phyloP scores from a whole-genome alignment of 2,888 invertebrate species.

The Lithophane semibrunnea region DNA sequence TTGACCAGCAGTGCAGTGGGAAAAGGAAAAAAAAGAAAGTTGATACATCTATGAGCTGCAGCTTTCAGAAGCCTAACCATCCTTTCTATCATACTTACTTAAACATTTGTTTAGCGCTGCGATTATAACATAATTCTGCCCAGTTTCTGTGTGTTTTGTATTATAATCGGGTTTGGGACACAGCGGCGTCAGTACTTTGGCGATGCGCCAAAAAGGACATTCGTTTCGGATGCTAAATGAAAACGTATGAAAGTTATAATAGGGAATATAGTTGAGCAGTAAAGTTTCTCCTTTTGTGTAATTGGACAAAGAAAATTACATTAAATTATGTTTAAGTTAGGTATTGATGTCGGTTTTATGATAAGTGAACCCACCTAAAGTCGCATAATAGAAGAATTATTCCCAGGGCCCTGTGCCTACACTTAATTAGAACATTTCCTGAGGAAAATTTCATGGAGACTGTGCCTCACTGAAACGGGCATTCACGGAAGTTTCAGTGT shows the following conservation, averaged over 20 bases:
- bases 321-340: constrained; percentile 40
- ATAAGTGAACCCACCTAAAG: constrained; percentile 4
- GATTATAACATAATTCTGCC: constrained; percentile 62
- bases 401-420: neutral
- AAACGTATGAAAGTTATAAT: constrained; percentile 63
- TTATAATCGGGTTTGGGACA: constrained; percentile 60
- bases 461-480: neutral
- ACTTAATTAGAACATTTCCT: constrained; percentile 12
- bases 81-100: constrained; percentile 1
- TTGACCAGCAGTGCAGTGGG: no score
- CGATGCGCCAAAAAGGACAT: constrained; percentile 63
- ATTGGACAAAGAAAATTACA: constrained; percentile 59
- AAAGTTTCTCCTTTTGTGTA: constrained; percentile 56
- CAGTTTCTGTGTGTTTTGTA: constrained; percentile 53
- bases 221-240: constrained; percentile 62
- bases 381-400: constrained; percentile 32
- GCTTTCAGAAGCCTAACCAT: neutral
- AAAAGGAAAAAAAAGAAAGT: no score
- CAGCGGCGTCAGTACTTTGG: constrained; percentile 63
- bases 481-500: neutral
- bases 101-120: constrained; percentile 30
- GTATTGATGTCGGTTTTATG: constrained; percentile 52
- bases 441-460: neutral
- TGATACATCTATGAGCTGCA: no score
- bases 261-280: constrained; percentile 50